Conservation (phyloP, 30 jellyfish, hydroid and myxozoan genomes). For the Aurelia sp. region DNA sequence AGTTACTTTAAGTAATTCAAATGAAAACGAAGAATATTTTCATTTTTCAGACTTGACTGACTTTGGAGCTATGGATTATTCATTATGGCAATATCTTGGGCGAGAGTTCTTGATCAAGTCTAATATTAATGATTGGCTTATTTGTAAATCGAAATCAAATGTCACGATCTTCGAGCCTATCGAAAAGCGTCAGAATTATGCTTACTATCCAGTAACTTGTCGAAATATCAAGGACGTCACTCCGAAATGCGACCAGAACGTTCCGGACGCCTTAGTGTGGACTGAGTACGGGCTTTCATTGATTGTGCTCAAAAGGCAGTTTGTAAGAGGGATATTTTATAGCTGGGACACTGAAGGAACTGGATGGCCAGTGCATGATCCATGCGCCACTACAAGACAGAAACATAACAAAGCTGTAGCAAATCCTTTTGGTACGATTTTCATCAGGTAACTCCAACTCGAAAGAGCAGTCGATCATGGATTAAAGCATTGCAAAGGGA, state of each 20-base stretch:
- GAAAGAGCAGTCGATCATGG: no score
- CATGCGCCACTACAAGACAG: conserved; percentile 74
- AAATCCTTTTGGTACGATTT: conserved; percentile 74
- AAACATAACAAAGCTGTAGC: conserved; percentile 66
- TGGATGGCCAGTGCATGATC: conserved; percentile 90
- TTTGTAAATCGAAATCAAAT: conserved; percentile 71
- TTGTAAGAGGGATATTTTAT: conserved; percentile 79
- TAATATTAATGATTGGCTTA: conserved; percentile 76
- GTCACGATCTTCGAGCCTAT: conserved; percentile 72
- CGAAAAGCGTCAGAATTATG: conserved; percentile 32
- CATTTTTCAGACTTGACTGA: conserved; percentile 44
- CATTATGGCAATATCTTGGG: conserved; percentile 84
- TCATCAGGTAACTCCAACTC: conserved; percentile 42
- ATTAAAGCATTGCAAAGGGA: no score
- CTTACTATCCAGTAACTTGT: conserved; percentile 54
- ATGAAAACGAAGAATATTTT: not conserved
- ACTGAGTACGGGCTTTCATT: conserved; percentile 81
- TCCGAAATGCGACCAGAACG: conserved; percentile 62
- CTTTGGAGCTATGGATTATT: conserved; percentile 80
- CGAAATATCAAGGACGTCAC: conserved; percentile 75
- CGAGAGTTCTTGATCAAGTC: conserved; percentile 79
- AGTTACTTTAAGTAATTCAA: no score
- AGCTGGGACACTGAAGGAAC: conserved; percentile 79
- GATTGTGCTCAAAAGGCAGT: conserved; percentile 48
- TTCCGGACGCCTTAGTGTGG: conserved; percentile 83